Base-by-base conservation (phyloP, 2,113 vertebrate genomes). In the Gopherus evgoodei region DNA sequence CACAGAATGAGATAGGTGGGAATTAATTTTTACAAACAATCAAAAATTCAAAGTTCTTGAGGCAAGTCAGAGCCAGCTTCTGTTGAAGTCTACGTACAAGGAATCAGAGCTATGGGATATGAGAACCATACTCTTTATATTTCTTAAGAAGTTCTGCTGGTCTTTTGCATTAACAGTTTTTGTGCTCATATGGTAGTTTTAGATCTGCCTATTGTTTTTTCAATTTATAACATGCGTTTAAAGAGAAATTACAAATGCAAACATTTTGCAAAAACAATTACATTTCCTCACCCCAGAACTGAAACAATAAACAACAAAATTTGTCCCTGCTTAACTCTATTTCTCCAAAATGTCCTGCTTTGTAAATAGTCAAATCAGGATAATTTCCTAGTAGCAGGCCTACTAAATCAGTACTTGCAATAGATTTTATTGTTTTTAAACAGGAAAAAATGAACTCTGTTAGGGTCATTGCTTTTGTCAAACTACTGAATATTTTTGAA, bases 401-500 rank as follows among this genome's bases (percentile, higher is more conserved):
- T 76, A 62, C 35, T 83, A 31, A 62, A 89, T 90, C 89, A 89
- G 52, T 47, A 10, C n/a, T 80, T 3, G 3, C 24, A 78, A 90
- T 56, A 56, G 44, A 62, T 56, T 53, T 53, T 11, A 4, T 56
- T 56, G 25, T 25, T 82, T 7, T 57, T 62, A 81, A 86, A 52
- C n/a, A 11, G 3, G n/a, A 42, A 35, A 90, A 78, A 89, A 57
- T 38, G 76, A 52, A 19, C 65, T 90, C 84, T 81, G 17, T 88
- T 72, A 91, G 75, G 88, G 87, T 87, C 91, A 72, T 52, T 10
- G 0, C 38, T 95, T 90, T 90, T 94, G 86, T 94, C 91, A 84
- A 90, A 95, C 87, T 79, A 35, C 38, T 22, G 5, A 91, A 50
- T 94, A 87, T 96, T 95, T 97, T 96, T 97, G 96, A 96, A 93